Evolutionary conservation across 2,888 invertebrate genomes (phyloP), one percentile per base, ranked within the genome.

Genomic region (Drosophila subsilvestris): DNA sequence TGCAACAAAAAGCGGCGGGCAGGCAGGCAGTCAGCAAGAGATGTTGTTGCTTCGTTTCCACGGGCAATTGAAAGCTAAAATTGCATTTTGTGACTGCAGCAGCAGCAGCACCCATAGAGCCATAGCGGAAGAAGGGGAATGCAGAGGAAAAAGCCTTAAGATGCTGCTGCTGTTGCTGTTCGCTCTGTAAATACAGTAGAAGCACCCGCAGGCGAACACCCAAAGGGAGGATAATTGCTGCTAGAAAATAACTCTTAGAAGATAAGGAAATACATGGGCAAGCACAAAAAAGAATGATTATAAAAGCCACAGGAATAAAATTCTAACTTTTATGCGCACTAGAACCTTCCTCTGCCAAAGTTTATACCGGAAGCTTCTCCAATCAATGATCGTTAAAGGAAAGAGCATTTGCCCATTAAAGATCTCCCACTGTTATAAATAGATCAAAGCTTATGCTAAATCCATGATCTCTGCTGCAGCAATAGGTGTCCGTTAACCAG

Each of bases 31-130:
- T n/a, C n/a, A n/a, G 37, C 55, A 32, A 60, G 60, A 60, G 61
- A 51, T 51, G 51, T 32, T 69, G 70, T 58, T 69, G 69, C 63
- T 65, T 27, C 65, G 67, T 78, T 83, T 74, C 84, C 75, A 82
- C 67, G 77, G 77, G 80, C 88, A 88, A 83, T 88, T 88, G 83
- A 83, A 84, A 86, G 88, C 88, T 88, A 69, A 88, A 83, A 83
- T 86, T 88, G 88, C 86, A 88, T 88, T 88, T 83, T 80, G 82
- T 66, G 74, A 68, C 86, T 79, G 77, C 67, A 66, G 63, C 59
- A 74, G 58, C 51, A 51, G 29, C 32, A 43, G 47, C 51, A 17
- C 8, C 9, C 20, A 20, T 3, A 37, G 57, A 3, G 7, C 3
- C 29, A 29, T 2, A 0, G 29, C 2, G 29, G 3, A 9, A 9